Evolutionary conservation across 1,140 invertebrate species (phyloP).

Genomic region (Ceratoteleas bidentatus): DNA sequence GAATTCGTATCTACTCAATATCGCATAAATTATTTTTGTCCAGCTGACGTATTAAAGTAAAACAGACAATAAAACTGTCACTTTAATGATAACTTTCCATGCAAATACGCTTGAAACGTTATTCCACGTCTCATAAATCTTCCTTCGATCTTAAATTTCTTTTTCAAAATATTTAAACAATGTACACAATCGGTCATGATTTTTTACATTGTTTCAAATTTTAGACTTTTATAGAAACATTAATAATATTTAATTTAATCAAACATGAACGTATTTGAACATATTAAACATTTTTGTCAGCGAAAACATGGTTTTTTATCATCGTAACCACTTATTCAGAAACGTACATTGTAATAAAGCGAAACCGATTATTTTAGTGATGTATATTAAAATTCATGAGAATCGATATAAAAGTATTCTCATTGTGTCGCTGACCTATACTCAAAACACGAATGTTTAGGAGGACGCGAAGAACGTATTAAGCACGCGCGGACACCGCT

Average conservation of each 20-base stretch:
- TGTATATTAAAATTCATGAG: conserved; percentile 13
- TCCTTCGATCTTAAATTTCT: conserved; percentile 20
- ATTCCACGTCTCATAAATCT: conserved; percentile 20
- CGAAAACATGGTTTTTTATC: no score
- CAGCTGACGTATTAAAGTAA: conserved; percentile 21
- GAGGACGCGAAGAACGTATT: conserved; percentile 40
- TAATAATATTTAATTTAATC: neutral
- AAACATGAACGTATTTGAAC: no score
- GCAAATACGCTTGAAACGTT: conserved; percentile 26
- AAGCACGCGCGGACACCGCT: conserved; percentile 37
- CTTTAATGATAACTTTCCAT: conserved; percentile 46
- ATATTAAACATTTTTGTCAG: no score
- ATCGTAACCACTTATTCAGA: no score
- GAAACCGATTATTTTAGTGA: no score
- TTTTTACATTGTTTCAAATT: neutral
- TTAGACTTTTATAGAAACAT: neutral
- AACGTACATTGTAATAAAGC: neutral
- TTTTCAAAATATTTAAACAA: conserved; percentile 1
- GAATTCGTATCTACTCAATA: conserved; percentile 31
- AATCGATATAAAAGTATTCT: conserved; percentile 59
- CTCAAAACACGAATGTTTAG: conserved; percentile 32
- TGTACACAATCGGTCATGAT: neutral
- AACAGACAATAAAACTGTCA: conserved; percentile 47
- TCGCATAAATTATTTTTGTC: conserved; percentile 50
- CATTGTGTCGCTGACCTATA: conserved; percentile 62